These are phyloP conservation scores for Lanius collurio DNA, from an alignment of 2,113 vertebrate species.

Conservation along the genomic window DNA sequence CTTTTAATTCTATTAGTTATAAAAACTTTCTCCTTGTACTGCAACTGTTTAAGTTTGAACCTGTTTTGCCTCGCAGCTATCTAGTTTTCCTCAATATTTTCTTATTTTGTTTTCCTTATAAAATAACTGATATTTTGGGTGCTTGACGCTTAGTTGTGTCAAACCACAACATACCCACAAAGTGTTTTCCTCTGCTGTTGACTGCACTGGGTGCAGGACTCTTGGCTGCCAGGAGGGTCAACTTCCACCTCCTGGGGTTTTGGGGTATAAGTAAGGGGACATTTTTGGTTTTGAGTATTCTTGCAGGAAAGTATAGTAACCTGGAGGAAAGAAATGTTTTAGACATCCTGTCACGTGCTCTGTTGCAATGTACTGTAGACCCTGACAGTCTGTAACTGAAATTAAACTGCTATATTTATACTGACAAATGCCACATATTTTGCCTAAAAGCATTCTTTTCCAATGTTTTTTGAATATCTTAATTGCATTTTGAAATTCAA, in stretches of 20 bases:
- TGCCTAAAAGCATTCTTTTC: background rate
- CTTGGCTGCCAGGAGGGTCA: background rate
- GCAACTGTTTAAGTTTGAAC: too few species aligned
- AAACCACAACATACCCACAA: too few species aligned
- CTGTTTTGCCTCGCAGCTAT: too few species aligned
- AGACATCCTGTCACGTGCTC: background rate
- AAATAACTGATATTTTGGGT: too few species aligned
- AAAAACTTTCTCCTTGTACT: too few species aligned
- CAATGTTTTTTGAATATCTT: background rate
- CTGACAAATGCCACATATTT: background rate
- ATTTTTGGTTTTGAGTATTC: background rate
- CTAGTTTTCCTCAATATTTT: too few species aligned
- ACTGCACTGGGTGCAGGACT: background rate
- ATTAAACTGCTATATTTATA: background rate
- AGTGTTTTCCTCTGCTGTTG: background rate
- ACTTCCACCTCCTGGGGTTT: background rate
- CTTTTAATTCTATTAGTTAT: too few species aligned
- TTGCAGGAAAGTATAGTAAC: background rate
- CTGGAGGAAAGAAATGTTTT: background rate
- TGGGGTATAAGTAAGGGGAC: background rate
- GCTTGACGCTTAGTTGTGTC: too few species aligned
- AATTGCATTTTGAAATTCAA: background rate
- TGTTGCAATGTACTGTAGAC: background rate
- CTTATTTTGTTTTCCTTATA: too few species aligned
- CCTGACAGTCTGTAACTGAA: background rate